These are phyloP conservation scores for Dreissena polymorpha DNA, from an alignment of 1,140 invertebrate genomes.

Conservation along the genomic window DNA sequence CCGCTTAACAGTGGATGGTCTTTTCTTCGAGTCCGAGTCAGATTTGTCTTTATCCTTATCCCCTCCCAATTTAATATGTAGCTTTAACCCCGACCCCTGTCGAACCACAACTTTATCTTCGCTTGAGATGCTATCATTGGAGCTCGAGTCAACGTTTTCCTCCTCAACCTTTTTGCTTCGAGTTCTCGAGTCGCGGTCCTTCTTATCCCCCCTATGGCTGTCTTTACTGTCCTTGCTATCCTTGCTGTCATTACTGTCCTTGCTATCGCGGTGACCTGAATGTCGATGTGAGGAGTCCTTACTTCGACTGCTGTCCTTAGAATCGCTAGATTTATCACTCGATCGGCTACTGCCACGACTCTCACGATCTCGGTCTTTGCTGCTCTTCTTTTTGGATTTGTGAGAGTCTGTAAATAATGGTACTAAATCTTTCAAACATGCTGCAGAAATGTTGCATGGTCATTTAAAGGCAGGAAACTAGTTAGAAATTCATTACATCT, in stretches of 20 bases:
- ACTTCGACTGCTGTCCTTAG: not conserved
- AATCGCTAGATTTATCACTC: not conserved
- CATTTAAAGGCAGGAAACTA: too few relatives aligned
- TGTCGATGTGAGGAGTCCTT: constrained; percentile 14
- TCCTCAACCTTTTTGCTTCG: constrained; percentile 54
- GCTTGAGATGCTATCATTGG: constrained; percentile 33
- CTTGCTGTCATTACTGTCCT: constrained; percentile 16
- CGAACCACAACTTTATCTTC: constrained; percentile 47
- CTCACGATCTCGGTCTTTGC: constrained; percentile 16
- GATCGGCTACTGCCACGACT: not conserved
- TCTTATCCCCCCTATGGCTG: constrained; percentile 30
- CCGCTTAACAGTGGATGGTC: constrained; percentile 72
- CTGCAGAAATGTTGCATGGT: too few relatives aligned
- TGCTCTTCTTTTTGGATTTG: constrained; percentile 58
- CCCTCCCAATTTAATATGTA: constrained; percentile 61
- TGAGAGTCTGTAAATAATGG: not conserved
- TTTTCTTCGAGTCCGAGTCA: constrained; percentile 58
- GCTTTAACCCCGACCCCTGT: constrained; percentile 58
- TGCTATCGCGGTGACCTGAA: constrained; percentile 17
- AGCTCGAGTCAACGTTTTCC: constrained; percentile 46
- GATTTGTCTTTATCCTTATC: constrained; percentile 31
- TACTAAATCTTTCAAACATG: too few relatives aligned
- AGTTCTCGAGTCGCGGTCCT: constrained; percentile 29
- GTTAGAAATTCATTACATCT: too few relatives aligned
- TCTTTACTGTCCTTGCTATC: constrained; percentile 23